Evolutionary conservation across 2,888 invertebrate species (phyloP).

Genomic region (Lithophane socia): DNA sequence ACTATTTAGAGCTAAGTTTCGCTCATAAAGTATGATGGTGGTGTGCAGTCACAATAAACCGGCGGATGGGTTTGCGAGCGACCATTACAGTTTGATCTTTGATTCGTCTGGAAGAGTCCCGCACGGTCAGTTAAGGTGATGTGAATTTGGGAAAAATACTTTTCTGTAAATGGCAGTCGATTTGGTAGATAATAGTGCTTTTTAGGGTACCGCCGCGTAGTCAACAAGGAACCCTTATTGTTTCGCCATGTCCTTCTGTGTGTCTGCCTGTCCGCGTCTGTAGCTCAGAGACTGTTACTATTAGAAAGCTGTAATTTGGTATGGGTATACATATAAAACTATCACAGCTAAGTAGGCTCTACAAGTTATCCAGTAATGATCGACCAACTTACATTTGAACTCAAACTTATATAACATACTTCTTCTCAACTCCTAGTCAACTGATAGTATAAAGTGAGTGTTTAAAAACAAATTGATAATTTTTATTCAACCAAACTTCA

Average conservation of each 20-base stretch:
- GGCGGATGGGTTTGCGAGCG: conserved; percentile 75
- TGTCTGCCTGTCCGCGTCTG: too few species aligned
- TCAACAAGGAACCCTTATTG: too few species aligned
- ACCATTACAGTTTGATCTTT: conserved; percentile 75
- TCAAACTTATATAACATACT: not conserved
- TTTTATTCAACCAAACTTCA: conserved; percentile 5
- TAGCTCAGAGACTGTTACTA: too few species aligned
- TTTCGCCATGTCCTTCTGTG: too few species aligned
- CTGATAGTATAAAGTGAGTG: not conserved
- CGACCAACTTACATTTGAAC: too few species aligned
- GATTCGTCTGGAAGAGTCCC: conserved; percentile 53
- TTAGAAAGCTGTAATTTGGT: too few species aligned
- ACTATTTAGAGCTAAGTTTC: conserved; percentile 75
- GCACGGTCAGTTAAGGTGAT: conserved; percentile 52
- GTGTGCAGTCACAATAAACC: conserved; percentile 79
- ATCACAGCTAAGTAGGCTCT: too few species aligned
- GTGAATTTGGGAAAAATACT: not conserved
- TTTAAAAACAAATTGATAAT: not conserved
- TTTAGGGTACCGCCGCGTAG: too few species aligned
- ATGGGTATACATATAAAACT: too few species aligned
- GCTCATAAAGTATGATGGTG: conserved; percentile 64
- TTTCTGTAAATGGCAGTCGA: not conserved
- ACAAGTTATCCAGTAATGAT: too few species aligned
- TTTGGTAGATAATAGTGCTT: not conserved
- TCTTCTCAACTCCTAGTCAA: not conserved